phyloP scores from a whole-genome alignment of 2,888 invertebrate species.

The Calliopum simillimum region DNA sequence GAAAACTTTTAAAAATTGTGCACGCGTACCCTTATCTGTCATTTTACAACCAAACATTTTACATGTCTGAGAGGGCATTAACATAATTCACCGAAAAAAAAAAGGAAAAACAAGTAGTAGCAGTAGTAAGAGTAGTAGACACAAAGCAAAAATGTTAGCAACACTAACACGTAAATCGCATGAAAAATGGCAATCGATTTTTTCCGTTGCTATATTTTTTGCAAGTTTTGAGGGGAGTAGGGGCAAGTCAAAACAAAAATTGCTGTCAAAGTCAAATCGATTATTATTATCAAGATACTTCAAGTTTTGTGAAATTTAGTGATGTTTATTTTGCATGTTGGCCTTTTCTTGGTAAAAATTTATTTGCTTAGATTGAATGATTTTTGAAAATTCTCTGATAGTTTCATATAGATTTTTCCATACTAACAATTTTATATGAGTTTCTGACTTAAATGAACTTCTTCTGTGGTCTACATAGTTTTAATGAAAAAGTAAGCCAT shows the following conservation, averaged over 20 bases:
- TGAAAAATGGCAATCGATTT: slow-evolving; percentile 18
- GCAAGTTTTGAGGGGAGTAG: background rate
- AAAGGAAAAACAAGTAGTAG: background rate
- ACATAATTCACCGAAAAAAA: background rate
- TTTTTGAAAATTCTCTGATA: too few relatives aligned
- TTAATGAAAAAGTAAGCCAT: too few relatives aligned
- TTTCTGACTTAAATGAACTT: too few relatives aligned
- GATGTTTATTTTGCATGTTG: too few relatives aligned
- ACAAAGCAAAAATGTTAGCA: background rate
- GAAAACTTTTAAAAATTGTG: too few relatives aligned
- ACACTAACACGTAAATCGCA: background rate
- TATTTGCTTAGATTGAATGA: too few relatives aligned
- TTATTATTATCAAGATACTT: slow-evolving; percentile 53
- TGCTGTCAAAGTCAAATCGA: slow-evolving; percentile 57
- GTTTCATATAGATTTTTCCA: too few relatives aligned
- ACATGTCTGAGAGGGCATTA: background rate
- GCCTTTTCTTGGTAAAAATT: too few relatives aligned
- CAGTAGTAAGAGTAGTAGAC: background rate
- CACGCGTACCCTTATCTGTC: background rate
- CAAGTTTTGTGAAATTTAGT: too few relatives aligned
- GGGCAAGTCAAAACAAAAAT: slow-evolving; percentile 23
- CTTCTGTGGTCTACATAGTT: too few relatives aligned
- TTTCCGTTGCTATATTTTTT: background rate
- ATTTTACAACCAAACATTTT: background rate
- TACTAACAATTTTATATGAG: too few relatives aligned